Evolutionary conservation across 2,113 vertebrate species (phyloP).

Genomic region (Ictalurus punctatus): DNA sequence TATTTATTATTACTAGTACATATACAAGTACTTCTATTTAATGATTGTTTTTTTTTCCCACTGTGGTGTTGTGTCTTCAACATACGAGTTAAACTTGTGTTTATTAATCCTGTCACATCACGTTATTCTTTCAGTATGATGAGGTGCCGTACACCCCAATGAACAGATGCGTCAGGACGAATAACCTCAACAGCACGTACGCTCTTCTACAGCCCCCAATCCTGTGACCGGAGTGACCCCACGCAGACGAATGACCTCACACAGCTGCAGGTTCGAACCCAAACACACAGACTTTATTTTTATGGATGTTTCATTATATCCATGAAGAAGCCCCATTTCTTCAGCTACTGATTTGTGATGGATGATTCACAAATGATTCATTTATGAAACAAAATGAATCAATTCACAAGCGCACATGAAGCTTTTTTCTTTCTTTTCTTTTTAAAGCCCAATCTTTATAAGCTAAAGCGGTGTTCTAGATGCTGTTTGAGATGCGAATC

Average conservation of each 20-base stretch:
- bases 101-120: too few species aligned
- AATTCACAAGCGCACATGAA: not conserved
- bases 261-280: not conserved
- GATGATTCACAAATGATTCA: not conserved
- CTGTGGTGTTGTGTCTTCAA: too few species aligned
- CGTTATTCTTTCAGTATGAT: not conserved
- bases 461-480: not conserved
- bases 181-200: constrained; percentile 11
- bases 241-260: not conserved
- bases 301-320: not conserved
- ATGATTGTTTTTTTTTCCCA: too few species aligned
- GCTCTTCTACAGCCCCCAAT: not conserved
- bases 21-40: too few species aligned
- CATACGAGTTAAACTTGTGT: too few species aligned
- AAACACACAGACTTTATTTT: not conserved
- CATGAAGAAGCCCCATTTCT: not conserved
- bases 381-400: not conserved
- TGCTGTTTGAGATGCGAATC: not conserved
- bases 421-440: not conserved
- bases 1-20: too few species aligned
- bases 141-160: not conserved
- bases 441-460: not conserved
- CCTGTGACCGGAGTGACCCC: not conserved
- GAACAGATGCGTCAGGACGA: not conserved
- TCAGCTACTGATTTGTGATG: not conserved